Base-by-base conservation (phyloP, 2,888 invertebrate species). In the Latheticus oryzae region DNA sequence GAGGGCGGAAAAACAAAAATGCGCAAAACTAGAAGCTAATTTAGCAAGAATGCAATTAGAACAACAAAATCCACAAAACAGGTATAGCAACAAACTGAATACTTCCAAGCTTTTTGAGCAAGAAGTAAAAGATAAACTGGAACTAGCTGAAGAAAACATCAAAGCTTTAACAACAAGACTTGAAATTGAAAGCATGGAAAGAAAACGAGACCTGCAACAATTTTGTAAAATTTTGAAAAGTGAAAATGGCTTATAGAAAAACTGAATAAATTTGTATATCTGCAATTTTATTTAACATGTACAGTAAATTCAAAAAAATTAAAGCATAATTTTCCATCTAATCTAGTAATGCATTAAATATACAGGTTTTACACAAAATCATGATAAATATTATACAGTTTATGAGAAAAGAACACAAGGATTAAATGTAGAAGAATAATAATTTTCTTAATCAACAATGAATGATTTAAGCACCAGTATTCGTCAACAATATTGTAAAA, bases 141-240 rank as follows among this genome's bases (percentile, higher is more conserved):
- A 86, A 70, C 74, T 89, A 48, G 81, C 87, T 0, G 84, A 87
- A 67, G 88, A 89, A 74, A 86, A 85, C 66, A 79, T 87, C 28
- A 84, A 86, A 71, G 84, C 86, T 9, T 76, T 88, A 71, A 84
- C 85, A 70, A 84, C 85, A 28, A 82, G 85, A 70, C 72, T 88
- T 24, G 83, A 83, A 67, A 85, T 87, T 72, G 80, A 87, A 19
- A 84, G 84, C 64, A 83, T 84, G 60, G 88, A 88, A 68, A 85
- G 87, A 68, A 81, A 81, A 47, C 78, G 82, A 11, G 87, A 88
- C 76, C 72, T 83, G 82, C 64, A 84, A 80, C 61, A 82, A 79
- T 70, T 78, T 66, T 60, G 70, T 2, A 68, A 72, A 52, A 74
- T 78, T 33, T 66, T 78, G 26, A 60, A 57, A 23, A 63, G 40